These are phyloP conservation scores for Halichoeres trimaculatus DNA, from an alignment of 2,113 vertebrate species.

Conservation along the genomic window DNA sequence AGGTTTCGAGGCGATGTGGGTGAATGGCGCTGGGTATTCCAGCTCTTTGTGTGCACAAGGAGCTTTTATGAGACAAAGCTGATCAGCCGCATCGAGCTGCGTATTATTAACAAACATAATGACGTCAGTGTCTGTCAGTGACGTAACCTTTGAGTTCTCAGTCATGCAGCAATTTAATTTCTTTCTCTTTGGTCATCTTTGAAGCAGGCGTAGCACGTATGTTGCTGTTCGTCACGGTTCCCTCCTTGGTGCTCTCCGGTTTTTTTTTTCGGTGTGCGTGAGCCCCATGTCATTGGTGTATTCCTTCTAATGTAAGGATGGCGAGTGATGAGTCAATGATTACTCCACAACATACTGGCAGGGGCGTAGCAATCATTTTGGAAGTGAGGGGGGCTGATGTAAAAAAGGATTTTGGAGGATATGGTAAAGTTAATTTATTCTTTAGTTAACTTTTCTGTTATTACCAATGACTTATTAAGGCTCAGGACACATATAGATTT, in stretches of 20 bases:
- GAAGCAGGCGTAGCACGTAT: background rate
- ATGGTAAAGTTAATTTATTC: too few relatives aligned
- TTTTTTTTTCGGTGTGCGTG: background rate
- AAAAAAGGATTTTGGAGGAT: too few relatives aligned
- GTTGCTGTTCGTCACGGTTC: background rate
- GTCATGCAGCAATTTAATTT: constrained; percentile 20
- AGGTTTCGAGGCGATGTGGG: constrained; percentile 13
- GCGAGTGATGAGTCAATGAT: background rate
- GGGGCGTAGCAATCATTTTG: too few relatives aligned
- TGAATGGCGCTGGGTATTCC: constrained; percentile 23
- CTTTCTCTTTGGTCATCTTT: background rate
- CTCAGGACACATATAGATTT: too few relatives aligned
- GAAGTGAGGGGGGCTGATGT: too few relatives aligned
- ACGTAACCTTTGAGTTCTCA: constrained; percentile 55
- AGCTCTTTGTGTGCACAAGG: constrained; percentile 60
- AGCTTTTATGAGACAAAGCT: constrained; percentile 44
- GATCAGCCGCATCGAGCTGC: constrained; percentile 76
- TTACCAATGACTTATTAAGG: too few relatives aligned
- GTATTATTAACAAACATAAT: constrained; percentile 72
- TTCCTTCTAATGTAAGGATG: background rate
- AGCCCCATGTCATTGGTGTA: background rate
- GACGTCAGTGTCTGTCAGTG: constrained; percentile 74
- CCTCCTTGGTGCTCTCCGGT: constrained; percentile 8
- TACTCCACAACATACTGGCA: background rate
- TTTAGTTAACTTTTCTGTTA: too few relatives aligned